Evolutionary conservation across 1,140 invertebrate genomes (phyloP).

Genomic region (Drosophila jambulina): DNA sequence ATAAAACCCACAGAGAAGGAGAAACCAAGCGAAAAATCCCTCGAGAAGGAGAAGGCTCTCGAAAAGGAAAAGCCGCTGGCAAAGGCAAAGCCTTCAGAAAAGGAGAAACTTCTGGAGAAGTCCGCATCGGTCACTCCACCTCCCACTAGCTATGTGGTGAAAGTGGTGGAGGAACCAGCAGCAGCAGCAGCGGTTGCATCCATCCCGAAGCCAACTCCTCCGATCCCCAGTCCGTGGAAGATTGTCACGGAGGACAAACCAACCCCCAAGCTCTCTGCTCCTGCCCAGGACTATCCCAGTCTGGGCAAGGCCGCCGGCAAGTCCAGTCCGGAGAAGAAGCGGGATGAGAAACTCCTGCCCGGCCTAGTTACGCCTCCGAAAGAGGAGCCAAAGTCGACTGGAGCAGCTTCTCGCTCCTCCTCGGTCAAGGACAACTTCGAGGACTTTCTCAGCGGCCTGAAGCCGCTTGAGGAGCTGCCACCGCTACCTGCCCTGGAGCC

Average conservation of each 20-base stretch:
- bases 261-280: constrained; percentile 18
- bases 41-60: constrained; percentile 4
- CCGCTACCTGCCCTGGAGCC: constrained; percentile 74
- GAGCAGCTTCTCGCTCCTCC: neutral
- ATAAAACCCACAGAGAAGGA: constrained; percentile 15
- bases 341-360: constrained; percentile 31
- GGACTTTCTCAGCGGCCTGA: constrained; percentile 62
- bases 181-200: neutral
- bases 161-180: constrained; percentile 13
- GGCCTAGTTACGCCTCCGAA: constrained; percentile 24
- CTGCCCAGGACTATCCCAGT: constrained; percentile 33
- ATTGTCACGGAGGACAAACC: constrained; percentile 19
- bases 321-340: constrained; percentile 34
- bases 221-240: constrained; percentile 27
- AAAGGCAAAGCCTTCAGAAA: neutral
- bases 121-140: neutral
- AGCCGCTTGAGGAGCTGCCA: constrained; percentile 64
- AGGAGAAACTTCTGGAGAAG: constrained; percentile 7
- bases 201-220: neutral
- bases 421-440: constrained; percentile 53
- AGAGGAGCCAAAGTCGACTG: neutral
- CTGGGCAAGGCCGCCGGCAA: constrained; percentile 25
- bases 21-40: constrained; percentile 9
- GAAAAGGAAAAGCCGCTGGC: constrained; percentile 15
- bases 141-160: constrained; percentile 7